Percentiles rank a stretch among this genome's conserved stretches.
Conservation (phyloP, 2,113 vertebrate genomes). For the Malaclemys terrapin region DNA sequence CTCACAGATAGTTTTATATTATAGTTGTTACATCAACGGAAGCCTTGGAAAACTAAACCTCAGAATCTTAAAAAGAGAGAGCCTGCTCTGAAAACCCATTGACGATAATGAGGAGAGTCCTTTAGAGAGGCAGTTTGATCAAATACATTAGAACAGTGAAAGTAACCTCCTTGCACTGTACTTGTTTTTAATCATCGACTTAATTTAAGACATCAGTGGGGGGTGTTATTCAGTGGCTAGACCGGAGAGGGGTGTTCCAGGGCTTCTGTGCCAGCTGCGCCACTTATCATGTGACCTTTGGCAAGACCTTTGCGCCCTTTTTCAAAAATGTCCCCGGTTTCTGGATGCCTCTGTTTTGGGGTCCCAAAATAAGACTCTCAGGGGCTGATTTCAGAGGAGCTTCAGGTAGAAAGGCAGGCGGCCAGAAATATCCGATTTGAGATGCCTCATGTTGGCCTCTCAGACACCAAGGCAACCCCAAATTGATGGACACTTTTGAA, state of each 20-base stretch:
- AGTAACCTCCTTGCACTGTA: not conserved
- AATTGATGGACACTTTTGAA: not conserved
- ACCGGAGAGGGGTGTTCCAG: not conserved
- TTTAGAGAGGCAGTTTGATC: not conserved
- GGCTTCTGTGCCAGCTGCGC: not conserved
- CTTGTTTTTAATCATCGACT: not conserved
- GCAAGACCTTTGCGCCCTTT: not conserved
- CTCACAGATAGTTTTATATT: not conserved
- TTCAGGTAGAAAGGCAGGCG: not conserved
- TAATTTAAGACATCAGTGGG: not conserved
- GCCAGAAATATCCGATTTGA: not conserved
- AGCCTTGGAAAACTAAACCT: not conserved
- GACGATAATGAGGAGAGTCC: not conserved
- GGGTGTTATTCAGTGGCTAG: fast-evolving
- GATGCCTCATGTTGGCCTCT: not conserved
- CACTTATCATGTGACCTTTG: not conserved
- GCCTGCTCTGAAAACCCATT: not conserved
- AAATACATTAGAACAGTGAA: not conserved
- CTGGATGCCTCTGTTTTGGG: not conserved
- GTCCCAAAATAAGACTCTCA: not conserved
- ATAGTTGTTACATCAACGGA: not conserved
- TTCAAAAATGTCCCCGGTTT: not conserved
- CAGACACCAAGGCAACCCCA: not conserved
- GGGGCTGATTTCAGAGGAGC: not conserved
- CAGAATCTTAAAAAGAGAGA: not conserved